phyloP scores from a whole-genome alignment of 2,113 vertebrate genomes.

The Sylvia atricapilla region DNA sequence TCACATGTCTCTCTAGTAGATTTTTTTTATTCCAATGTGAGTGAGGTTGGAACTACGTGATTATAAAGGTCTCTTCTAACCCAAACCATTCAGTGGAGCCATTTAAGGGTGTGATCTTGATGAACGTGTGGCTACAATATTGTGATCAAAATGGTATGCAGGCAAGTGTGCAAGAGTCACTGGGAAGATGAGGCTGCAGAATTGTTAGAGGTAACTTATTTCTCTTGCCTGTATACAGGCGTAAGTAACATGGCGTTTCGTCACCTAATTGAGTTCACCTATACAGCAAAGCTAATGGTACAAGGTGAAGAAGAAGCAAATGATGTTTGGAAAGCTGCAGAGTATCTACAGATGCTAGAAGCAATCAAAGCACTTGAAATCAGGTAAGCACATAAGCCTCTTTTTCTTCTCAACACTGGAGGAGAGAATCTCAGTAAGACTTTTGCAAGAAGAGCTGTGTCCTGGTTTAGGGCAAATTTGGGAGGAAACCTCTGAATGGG shows the following conservation, averaged over 20 bases:
- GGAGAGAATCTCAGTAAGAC: neutral
- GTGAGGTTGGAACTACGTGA: neutral
- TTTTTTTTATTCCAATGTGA: neutral
- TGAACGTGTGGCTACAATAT: neutral
- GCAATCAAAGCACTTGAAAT: slow-evolving; percentile 95
- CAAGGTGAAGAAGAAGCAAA: slow-evolving; percentile 89
- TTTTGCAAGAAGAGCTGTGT: neutral
- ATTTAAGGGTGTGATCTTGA: neutral
- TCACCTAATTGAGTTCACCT: slow-evolving; percentile 97
- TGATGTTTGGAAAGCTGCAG: slow-evolving; percentile 97
- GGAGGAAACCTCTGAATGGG: too few relatives aligned
- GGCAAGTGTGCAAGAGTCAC: neutral
- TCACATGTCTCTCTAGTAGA: neutral
- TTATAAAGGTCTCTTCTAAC: neutral
- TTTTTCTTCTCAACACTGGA: neutral
- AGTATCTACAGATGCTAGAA: slow-evolving; percentile 98
- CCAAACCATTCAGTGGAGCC: neutral
- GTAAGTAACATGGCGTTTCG: slow-evolving; percentile 95
- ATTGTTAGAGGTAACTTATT: neutral
- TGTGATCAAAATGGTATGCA: neutral
- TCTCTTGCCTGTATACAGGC: slow-evolving; percentile 71
- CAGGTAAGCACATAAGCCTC: slow-evolving; percentile 66
- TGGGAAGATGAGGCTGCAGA: neutral
- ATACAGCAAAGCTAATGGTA: slow-evolving; percentile 90
- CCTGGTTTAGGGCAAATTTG: too few relatives aligned